Base-by-base conservation (phyloP, 2,113 vertebrate species). In the Cryptotis parvus region DNA sequence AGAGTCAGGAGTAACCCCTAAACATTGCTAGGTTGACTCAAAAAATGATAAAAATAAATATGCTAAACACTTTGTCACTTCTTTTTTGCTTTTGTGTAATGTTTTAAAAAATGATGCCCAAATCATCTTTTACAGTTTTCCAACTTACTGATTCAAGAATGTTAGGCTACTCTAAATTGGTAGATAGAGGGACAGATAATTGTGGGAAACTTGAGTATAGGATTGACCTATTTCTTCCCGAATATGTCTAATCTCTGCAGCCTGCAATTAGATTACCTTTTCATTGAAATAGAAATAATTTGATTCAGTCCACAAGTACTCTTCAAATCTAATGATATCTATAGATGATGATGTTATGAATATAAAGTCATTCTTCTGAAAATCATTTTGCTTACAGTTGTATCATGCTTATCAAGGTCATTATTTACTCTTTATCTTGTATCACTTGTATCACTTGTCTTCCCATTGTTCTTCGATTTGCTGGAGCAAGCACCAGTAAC, bases 251-350 rank as follows among this genome's bases (percentile, higher is more conserved):
- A 83, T 75, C 20, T 41, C 31, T 58, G 10, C 9, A 15, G 7
- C 31, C 77, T 81, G 16, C 24, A 81, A 74, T 84, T 79, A 87
- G 37, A 76, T 84, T n/a, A 81, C 65, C 74, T 91, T 94, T 75
- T 72, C 33, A 9, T 63, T 88, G 26, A 27, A 41, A 69, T 49
- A n/a, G 85, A 33, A 70, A 87, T 89, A 84, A 73, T 4, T 55
- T 89, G 37, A 39, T 87, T 90, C 29, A 91, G 61, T 86, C 29
- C 29, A 84, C n/a, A 74, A 22, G 24, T 79, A 87, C 35, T 81
- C 18, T 81, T 87, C 18, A 78, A 69, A 45, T 91, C 78, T 90
- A 90, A 90, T 70, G 61, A 66, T 4, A 79, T n/a, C 31, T 5
- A 4, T 81, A 87, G 88, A 61, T 82, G n/a, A 77, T 80, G 43